Conservation (phyloP, 2,113 vertebrate genomes). For the Trinectes maculatus region DNA sequence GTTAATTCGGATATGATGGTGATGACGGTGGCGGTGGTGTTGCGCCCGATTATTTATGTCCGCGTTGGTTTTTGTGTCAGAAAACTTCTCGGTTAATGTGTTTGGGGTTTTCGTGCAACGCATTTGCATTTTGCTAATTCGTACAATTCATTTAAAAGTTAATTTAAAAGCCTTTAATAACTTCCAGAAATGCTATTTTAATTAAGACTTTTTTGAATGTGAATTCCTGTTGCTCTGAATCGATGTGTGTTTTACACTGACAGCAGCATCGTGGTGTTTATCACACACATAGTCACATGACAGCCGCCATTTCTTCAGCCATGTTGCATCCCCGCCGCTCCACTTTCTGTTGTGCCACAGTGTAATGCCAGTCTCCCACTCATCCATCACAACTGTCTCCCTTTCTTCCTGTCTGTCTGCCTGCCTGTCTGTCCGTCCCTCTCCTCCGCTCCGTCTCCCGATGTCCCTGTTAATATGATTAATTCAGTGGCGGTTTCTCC, state of each 20-base stretch:
- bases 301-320: not conserved
- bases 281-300: slow-evolving; percentile 11
- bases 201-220: no score
- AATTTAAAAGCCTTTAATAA: no score
- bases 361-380: slow-evolving; percentile 8
- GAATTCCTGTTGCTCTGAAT: no score
- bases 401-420: not conserved
- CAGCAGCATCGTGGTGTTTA: slow-evolving; percentile 5
- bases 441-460: slow-evolving; percentile 40
- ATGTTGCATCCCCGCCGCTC: slow-evolving; percentile 12
- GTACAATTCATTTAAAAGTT: no score
- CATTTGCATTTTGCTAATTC: no score
- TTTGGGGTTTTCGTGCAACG: no score
- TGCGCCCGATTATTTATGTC: not conserved
- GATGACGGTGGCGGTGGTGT: no score
- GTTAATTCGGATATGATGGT: not conserved
- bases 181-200: no score
- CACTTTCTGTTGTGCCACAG: not conserved
- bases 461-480: slow-evolving; percentile 78
- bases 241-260: no score
- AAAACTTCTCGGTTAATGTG: no score
- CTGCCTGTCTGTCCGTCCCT: slow-evolving; percentile 20
- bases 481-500: slow-evolving; percentile 74
- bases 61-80: no score
- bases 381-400: slow-evolving; percentile 3